A percentile compares a stretch with the other conserved stretches of the same genome.
Evolutionary conservation across 2,888 invertebrate genomes (phyloP).

Genomic region (Sphaeridia pumilis): DNA sequence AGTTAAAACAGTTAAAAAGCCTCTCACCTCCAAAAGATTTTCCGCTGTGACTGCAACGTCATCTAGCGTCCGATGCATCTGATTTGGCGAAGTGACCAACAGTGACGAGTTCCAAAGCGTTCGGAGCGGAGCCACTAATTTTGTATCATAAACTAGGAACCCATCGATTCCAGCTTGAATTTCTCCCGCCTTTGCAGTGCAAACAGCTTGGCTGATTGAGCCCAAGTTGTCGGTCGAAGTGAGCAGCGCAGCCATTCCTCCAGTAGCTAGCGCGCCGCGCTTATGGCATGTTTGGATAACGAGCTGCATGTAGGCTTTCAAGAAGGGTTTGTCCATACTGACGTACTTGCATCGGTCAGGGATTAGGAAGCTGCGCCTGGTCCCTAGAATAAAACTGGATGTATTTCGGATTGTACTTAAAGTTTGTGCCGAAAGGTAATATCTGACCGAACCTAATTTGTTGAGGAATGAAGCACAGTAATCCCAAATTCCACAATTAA

Average conservation of each 20-base stretch:
- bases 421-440: background rate
- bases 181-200: conserved; percentile 47
- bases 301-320: conserved; percentile 51
- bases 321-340: conserved; percentile 52
- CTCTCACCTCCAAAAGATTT: conserved; percentile 43
- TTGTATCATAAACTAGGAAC: conserved; percentile 56
- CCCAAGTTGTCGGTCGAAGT: conserved; percentile 36
- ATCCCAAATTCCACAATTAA: conserved; percentile 66
- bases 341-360: conserved; percentile 59
- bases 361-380: conserved; percentile 48
- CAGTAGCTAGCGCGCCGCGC: conserved; percentile 52
- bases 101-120: conserved; percentile 42
- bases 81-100: conserved; percentile 42
- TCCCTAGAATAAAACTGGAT: conserved; percentile 41
- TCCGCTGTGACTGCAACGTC: conserved; percentile 41
- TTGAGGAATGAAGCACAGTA: conserved; percentile 55
- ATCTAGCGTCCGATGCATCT: conserved; percentile 42
- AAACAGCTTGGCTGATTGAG: conserved; percentile 4
- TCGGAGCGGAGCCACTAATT: conserved; percentile 49
- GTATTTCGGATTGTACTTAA: background rate
- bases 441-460: conserved; percentile 51
- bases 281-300: conserved; percentile 50
- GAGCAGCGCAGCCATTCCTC: conserved; percentile 56
- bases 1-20: background rate
- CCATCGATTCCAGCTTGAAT: conserved; percentile 53